Percentiles rank a stretch among this genome's conserved stretches.
Evolutionary conservation across 2,888 invertebrate genomes (phyloP).

Genomic region (Callyntrura guangdongensis): DNA sequence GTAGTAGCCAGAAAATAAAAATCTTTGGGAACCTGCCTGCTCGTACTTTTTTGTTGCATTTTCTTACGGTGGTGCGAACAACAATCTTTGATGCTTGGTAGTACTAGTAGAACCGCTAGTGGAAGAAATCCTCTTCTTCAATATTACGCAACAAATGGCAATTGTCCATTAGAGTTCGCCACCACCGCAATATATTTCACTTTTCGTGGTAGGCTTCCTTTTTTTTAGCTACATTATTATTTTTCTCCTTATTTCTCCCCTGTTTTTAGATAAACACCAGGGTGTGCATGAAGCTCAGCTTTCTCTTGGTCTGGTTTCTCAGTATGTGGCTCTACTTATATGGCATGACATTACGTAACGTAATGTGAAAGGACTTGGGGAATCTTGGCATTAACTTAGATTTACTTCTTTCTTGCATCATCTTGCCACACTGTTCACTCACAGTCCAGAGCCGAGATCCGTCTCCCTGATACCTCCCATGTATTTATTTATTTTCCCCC

Average conservation of each 20-base stretch:
- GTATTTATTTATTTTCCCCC: constrained; percentile 1
- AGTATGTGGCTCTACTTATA: background rate
- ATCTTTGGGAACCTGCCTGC: constrained; percentile 20
- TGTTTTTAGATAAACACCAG: constrained; percentile 29
- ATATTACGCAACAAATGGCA: constrained; percentile 78
- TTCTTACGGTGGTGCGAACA: constrained; percentile 30
- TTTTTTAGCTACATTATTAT: constrained; percentile 19
- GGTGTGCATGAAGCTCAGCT: background rate
- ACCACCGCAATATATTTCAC: constrained; percentile 73
- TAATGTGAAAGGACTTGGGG: constrained; percentile 71
- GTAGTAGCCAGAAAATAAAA: background rate
- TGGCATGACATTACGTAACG: constrained; percentile 49
- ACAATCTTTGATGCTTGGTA: constrained; percentile 4
- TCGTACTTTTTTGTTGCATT: constrained; percentile 19
- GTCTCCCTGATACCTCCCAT: constrained; percentile 1
- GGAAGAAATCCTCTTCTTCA: constrained; percentile 42
- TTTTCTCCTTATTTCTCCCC: background rate
- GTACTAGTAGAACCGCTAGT: constrained; percentile 14
- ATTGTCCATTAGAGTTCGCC: constrained; percentile 72
- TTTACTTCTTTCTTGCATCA: constrained; percentile 72
- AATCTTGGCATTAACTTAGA: constrained; percentile 78
- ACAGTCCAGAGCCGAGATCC: background rate
- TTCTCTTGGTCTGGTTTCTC: background rate
- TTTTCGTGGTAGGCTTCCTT: constrained; percentile 58
- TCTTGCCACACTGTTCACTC: constrained; percentile 36